A percentile compares a stretch with the other conserved stretches of the same genome.
These are phyloP conservation scores for Archips crataeganus DNA, from an alignment of 2,888 invertebrate species.

Conservation along the genomic window DNA sequence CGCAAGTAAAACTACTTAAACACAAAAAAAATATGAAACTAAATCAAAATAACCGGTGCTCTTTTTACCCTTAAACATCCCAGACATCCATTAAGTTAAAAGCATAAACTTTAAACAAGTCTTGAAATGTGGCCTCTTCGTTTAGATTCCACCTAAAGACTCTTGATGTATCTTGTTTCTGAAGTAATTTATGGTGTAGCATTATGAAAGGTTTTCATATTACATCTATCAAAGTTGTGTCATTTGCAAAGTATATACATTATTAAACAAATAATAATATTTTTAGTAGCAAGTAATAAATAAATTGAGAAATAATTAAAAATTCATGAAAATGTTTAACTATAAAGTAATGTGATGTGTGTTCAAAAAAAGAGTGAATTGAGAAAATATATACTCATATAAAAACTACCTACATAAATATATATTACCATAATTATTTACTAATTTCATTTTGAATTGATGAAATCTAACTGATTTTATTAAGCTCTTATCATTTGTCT, in stretches of 20 bases:
- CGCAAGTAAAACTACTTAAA: neutral
- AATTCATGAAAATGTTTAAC: neutral
- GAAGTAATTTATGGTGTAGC: neutral
- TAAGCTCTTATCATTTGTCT: too few species aligned
- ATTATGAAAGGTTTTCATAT: slow-evolving; percentile 6
- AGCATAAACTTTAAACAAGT: slow-evolving; percentile 2
- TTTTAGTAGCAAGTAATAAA: neutral
- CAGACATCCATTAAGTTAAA: slow-evolving; percentile 5
- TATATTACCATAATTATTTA: too few species aligned
- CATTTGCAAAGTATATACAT: neutral
- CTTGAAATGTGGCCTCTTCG: neutral
- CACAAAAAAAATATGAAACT: neutral
- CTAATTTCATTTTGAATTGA: too few species aligned
- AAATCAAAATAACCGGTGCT: neutral
- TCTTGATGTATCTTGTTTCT: slow-evolving; percentile 8
- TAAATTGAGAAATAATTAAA: too few species aligned
- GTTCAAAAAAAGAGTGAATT: too few species aligned
- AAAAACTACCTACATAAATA: too few species aligned
- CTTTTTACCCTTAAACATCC: neutral
- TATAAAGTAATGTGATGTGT: neutral
- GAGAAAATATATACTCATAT: too few species aligned
- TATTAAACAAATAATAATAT: neutral
- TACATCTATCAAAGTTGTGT: neutral
- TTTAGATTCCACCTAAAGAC: slow-evolving; percentile 5
- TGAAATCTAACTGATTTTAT: too few species aligned